Conservation (phyloP, 2,113 vertebrate genomes). For the Fulmarus glacialis region DNA sequence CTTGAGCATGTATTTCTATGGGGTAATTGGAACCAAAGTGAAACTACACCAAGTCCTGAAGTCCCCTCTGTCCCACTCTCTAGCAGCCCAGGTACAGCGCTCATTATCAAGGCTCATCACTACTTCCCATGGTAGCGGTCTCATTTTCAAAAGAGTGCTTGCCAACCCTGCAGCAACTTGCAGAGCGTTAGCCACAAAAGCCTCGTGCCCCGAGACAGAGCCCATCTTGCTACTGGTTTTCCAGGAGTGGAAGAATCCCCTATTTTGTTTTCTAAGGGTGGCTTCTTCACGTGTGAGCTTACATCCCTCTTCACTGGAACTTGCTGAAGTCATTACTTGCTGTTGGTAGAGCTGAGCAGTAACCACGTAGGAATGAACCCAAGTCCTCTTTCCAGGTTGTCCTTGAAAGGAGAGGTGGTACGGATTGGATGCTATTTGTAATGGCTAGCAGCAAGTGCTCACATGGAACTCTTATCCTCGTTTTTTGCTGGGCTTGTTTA, state of each 20-base stretch:
- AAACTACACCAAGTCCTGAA: neutral
- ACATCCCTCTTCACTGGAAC: neutral
- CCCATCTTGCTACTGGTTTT: neutral
- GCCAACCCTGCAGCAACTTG: neutral
- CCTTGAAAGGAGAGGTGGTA: neutral
- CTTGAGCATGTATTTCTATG: neutral
- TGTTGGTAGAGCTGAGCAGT: neutral
- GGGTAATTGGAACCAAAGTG: neutral
- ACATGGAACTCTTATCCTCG: neutral
- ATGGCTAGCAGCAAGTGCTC: neutral
- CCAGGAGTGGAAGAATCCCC: neutral
- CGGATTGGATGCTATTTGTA: fast-evolving
- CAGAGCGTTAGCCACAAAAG: neutral
- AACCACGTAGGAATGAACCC: neutral
- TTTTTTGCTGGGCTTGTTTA: neutral
- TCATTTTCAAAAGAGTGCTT: neutral
- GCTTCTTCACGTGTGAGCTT: neutral
- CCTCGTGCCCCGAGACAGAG: fast-evolving
- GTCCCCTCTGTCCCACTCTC: neutral
- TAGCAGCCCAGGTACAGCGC: neutral
- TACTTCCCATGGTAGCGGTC: fast-evolving
- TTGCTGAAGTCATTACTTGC: neutral
- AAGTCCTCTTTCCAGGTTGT: neutral
- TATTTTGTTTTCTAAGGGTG: neutral
- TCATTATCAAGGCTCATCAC: neutral